Conservation (phyloP, 2,888 invertebrate genomes). For the Macrosoma leucophasiata region DNA sequence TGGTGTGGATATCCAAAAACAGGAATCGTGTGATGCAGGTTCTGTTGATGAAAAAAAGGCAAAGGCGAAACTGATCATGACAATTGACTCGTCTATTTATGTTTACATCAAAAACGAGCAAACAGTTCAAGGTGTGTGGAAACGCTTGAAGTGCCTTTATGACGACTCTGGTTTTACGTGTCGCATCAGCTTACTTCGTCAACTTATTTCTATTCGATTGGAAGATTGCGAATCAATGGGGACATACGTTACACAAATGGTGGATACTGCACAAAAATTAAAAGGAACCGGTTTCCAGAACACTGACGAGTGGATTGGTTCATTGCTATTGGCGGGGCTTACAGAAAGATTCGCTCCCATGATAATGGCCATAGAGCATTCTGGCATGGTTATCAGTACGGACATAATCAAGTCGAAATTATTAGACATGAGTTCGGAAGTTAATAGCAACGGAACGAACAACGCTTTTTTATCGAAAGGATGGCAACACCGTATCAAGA, state of each 20-base stretch:
- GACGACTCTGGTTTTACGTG: constrained; percentile 3
- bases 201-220: constrained; percentile 4
- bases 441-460: constrained; percentile 9
- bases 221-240: constrained; percentile 7
- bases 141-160: constrained; percentile 3
- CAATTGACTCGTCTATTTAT: constrained; percentile 11
- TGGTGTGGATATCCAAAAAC: too few relatives aligned
- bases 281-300: too few relatives aligned
- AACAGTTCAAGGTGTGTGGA: constrained; percentile 10
- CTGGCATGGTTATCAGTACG: too few relatives aligned
- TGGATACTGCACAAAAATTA: too few relatives aligned
- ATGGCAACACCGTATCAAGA: constrained; percentile 15
- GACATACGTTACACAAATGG: constrained; percentile 2
- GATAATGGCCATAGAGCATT: constrained; percentile 16
- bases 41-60: too few relatives aligned
- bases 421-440: constrained; percentile 20
- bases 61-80: constrained; percentile 17
- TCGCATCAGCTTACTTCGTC: constrained; percentile 1
- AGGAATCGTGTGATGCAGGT: too few relatives aligned
- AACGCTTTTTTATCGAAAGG: constrained; percentile 14
- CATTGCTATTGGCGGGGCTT: constrained; percentile 12
- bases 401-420: too few relatives aligned
- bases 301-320: too few relatives aligned
- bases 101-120: constrained; percentile 24
- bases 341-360: constrained; percentile 11